A percentile compares a stretch with the other conserved stretches of the same genome.
phyloP scores from a whole-genome alignment of 1,140 invertebrate genomes.

The Palaemon carinicauda region DNA sequence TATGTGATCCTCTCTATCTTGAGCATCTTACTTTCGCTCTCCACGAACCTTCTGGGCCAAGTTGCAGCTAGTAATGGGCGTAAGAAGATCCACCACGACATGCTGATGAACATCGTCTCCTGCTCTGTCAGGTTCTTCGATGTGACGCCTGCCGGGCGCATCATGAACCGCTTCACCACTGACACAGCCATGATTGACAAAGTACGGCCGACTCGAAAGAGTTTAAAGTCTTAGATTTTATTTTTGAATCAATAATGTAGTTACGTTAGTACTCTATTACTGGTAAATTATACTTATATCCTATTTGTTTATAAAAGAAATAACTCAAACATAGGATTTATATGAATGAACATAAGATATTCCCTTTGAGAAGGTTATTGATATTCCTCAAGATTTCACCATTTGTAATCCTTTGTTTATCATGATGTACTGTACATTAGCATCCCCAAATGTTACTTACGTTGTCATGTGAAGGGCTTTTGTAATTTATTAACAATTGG shows the following conservation, averaged over 20 bases:
- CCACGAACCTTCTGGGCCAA: constrained; percentile 67
- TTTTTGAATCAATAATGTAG: no score
- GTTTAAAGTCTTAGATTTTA: no score
- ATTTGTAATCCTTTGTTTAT: no score
- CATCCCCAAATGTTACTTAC: no score
- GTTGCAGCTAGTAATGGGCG: constrained; percentile 67
- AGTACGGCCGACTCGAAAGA: background rate
- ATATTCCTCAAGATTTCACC: no score
- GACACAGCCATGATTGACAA: constrained; percentile 76
- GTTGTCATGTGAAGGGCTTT: no score
- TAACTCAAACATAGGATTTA: background rate
- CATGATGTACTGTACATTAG: no score
- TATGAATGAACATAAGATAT: no score
- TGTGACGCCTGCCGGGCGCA: constrained; percentile 68
- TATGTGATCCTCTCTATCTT: constrained; percentile 70
- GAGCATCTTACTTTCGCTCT: constrained; percentile 70
- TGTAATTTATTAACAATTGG: no score
- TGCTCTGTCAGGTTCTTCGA: constrained; percentile 76
- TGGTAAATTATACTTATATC: no score
- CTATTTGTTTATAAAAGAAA: background rate
- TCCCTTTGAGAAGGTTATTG: no score
- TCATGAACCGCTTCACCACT: constrained; percentile 69
- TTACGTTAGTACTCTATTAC: no score
- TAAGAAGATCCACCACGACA: constrained; percentile 71
- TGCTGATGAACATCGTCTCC: constrained; percentile 72